Percentiles rank a stretch among this genome's conserved stretches.
Conservation (phyloP, 2,797 vertebrate genomes). For the Acanthornis magna region DNA sequence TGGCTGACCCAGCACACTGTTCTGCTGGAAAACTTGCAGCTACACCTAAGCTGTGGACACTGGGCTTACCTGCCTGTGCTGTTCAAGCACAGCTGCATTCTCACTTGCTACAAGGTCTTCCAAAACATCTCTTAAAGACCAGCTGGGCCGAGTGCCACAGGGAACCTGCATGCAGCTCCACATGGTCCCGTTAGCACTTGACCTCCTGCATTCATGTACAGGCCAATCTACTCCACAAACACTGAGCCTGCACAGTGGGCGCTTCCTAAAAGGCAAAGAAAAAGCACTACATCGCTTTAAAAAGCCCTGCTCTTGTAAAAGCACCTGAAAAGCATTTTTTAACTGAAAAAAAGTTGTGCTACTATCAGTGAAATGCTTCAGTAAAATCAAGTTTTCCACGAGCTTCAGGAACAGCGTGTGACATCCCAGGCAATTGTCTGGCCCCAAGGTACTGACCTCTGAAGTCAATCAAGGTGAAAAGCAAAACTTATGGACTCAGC, state of each 20-base stretch:
- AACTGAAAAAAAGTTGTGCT: neutral
- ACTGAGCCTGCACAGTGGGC: neutral
- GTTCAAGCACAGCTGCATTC: neutral
- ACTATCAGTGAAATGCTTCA: neutral
- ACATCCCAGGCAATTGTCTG: neutral
- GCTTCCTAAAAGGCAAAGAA: neutral
- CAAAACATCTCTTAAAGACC: neutral
- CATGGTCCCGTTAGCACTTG: neutral
- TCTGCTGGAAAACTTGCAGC: neutral
- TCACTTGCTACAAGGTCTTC: neutral
- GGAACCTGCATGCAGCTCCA: fast-evolving
- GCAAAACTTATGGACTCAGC: neutral
- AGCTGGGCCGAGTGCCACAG: neutral
- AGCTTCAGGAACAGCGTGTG: neutral
- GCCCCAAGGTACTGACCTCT: neutral
- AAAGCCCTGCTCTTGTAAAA: constrained; percentile 4
- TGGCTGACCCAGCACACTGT: neutral
- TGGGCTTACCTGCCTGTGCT: neutral
- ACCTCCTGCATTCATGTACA: neutral
- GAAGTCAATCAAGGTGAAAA: neutral
- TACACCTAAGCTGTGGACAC: neutral
- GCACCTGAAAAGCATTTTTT: neutral
- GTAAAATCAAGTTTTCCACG: neutral
- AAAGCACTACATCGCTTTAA: neutral
- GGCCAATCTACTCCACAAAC: neutral